phyloP scores from a whole-genome alignment of 2,113 vertebrate species.

The Apaloderma vittatum region DNA sequence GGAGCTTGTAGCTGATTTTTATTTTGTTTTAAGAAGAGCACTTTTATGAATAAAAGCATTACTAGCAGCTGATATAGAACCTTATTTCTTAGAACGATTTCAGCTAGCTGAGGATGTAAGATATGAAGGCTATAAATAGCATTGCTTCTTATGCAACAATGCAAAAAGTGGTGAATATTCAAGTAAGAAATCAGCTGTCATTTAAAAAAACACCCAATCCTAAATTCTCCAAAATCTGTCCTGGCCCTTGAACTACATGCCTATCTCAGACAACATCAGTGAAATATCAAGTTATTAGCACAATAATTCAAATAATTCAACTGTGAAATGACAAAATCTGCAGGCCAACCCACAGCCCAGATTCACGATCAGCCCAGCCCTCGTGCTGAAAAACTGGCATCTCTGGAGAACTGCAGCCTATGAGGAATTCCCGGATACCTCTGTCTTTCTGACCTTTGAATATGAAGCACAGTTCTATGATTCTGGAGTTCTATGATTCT shows the following conservation, averaged over 20 bases:
- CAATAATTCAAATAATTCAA: background rate
- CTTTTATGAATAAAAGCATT: background rate
- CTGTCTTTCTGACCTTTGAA: background rate
- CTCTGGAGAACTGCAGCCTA: background rate
- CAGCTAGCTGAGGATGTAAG: background rate
- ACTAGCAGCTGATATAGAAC: background rate
- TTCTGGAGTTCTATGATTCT: too few species aligned
- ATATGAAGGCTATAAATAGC: background rate
- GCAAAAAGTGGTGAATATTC: background rate
- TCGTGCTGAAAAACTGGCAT: background rate
- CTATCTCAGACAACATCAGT: background rate
- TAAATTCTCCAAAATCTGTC: background rate
- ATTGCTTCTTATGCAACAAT: background rate
- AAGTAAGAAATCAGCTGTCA: background rate
- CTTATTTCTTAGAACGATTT: background rate
- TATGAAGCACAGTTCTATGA: background rate
- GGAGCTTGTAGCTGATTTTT: background rate
- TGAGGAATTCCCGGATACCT: background rate
- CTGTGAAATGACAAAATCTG: background rate
- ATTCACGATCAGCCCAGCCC: background rate
- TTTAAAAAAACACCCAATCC: background rate
- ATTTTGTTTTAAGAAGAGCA: background rate
- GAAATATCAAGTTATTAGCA: background rate
- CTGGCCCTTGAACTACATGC: background rate
- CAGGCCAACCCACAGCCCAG: background rate